Conservation (phyloP, 2,113 vertebrate genomes). For the Chrysochloris asiatica region DNA sequence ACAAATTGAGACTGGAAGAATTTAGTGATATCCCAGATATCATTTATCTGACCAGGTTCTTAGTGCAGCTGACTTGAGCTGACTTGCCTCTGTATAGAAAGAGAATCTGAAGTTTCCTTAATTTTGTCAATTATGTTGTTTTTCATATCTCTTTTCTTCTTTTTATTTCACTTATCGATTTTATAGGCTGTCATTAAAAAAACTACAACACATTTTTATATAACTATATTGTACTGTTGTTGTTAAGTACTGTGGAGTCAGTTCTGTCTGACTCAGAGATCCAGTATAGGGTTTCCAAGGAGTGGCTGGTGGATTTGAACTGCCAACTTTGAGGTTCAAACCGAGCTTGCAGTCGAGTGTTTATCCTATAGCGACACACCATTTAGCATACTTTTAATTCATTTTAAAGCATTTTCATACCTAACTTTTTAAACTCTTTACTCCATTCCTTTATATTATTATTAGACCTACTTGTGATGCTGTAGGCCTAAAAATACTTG, state of each 20-base stretch:
- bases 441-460: not conserved
- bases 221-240: not conserved
- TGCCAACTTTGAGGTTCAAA: too few species aligned
- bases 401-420: not conserved
- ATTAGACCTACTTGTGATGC: not conserved
- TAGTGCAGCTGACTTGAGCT: not conserved
- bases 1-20: not conserved
- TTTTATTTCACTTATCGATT: too few species aligned
- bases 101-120: not conserved
- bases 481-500: not conserved
- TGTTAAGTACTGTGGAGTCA: too few species aligned
- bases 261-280: too few species aligned
- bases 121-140: not conserved
- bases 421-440: not conserved
- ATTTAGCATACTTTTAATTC: not conserved
- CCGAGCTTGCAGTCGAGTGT: too few species aligned
- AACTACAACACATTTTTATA: not conserved
- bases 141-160: not conserved
- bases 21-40: not conserved
- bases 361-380: too few species aligned
- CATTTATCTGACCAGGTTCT: not conserved
- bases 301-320: too few species aligned
- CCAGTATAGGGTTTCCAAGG: too few species aligned
- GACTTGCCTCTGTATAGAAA: not conserved
- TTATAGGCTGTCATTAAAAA: not conserved